Conservation (phyloP, 2,113 vertebrate species). For the Rutilus rutilus region DNA sequence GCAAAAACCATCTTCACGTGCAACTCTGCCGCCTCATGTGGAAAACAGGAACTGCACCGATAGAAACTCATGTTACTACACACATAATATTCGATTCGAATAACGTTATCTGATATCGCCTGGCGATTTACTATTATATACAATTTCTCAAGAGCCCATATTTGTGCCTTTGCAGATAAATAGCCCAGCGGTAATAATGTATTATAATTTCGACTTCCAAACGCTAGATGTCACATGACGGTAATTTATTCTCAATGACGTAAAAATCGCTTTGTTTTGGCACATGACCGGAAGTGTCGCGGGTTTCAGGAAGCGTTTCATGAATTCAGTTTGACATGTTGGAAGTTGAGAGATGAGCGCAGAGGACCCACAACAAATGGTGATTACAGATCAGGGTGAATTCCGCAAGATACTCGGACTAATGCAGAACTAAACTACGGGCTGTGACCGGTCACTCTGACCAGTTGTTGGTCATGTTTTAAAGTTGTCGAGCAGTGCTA, state of each 20-base stretch:
- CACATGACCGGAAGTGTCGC: conserved; percentile 74
- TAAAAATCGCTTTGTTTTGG: conserved; percentile 65
- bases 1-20: neutral
- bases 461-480: conserved; percentile 19
- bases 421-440: neutral
- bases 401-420: neutral
- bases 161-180: neutral
- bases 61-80: neutral
- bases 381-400: neutral
- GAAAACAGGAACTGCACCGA: conserved; percentile 30
- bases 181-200: neutral
- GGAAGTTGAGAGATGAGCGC: conserved; percentile 34
- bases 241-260: neutral
- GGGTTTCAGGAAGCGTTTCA: conserved; percentile 55
- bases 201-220: conserved; percentile 35
- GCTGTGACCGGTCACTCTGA: neutral
- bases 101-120: neutral
- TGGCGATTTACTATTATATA: neutral
- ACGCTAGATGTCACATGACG: conserved; percentile 51
- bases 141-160: neutral
- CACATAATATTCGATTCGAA: no score
- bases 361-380: neutral
- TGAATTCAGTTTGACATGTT: conserved; percentile 47
- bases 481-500: conserved; percentile 41
- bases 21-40: conserved; percentile 22